A percentile compares a stretch with the other conserved stretches of the same genome.
Conservation (phyloP, 2,797 vertebrate species). For the Apogon talboti region DNA sequence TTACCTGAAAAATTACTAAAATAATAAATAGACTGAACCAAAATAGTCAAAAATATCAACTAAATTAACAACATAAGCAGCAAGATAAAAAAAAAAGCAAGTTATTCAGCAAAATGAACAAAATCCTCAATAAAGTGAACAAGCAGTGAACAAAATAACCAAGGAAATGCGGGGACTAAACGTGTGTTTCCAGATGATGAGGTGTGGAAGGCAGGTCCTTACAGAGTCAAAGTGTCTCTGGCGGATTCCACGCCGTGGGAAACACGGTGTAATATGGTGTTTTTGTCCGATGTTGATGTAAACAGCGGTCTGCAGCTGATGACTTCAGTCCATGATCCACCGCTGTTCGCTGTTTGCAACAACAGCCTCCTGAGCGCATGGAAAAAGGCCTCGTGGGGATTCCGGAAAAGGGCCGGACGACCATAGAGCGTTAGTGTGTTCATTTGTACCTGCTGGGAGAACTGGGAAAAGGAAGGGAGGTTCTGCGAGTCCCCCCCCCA, state of each 20-base stretch:
- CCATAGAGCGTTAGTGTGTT: conserved; percentile 40
- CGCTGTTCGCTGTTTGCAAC: conserved; percentile 36
- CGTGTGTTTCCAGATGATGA: too few species aligned
- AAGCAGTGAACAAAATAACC: too few species aligned
- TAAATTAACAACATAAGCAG: too few species aligned
- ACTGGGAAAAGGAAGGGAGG: conserved; percentile 31
- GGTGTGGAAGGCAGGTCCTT: conserved; percentile 35
- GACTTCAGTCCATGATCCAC: conserved; percentile 48
- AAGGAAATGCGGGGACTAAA: too few species aligned
- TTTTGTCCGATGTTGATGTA: conserved; percentile 15
- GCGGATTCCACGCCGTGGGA: conserved; percentile 13
- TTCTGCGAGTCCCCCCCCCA: conserved; percentile 35
- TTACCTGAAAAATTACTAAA: too few species aligned
- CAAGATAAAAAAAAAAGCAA: too few species aligned
- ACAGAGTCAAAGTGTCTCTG: conserved; percentile 30
- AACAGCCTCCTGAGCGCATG: conserved; percentile 41
- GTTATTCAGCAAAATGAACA: too few species aligned
- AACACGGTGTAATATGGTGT: conserved; percentile 19
- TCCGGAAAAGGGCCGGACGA: not conserved
- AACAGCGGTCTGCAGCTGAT: conserved; percentile 43
- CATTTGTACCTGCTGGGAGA: conserved; percentile 70
- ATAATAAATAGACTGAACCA: too few species aligned
- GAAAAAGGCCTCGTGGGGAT: conserved; percentile 34
- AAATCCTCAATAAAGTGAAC: too few species aligned
- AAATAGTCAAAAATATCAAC: too few species aligned